These are phyloP conservation scores for Masnerella sp. DNA, from an alignment of 2,888 invertebrate genomes.

Conservation along the genomic window DNA sequence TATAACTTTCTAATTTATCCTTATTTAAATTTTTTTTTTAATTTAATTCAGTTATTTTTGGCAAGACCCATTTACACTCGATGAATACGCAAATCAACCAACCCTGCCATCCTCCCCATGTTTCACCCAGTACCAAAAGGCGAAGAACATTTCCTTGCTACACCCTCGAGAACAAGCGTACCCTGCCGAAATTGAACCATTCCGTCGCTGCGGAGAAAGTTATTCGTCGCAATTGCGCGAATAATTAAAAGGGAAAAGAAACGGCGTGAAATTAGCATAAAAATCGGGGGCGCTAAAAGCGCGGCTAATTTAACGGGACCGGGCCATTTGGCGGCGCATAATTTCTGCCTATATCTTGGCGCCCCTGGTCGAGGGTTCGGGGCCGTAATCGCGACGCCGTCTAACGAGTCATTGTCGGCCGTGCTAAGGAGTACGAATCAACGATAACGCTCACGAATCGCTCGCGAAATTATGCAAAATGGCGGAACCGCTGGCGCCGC, in stretches of 20 bases:
- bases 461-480: conserved; percentile 67
- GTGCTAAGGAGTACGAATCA: conserved; percentile 67
- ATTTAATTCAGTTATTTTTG: no score
- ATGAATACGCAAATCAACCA: no score
- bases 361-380: conserved; percentile 21
- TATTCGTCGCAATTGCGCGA: conserved; percentile 12
- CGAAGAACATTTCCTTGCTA: no score
- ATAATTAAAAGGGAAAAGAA: conserved; percentile 39
- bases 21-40: no score
- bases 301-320: conserved; percentile 42
- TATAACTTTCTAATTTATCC: no score
- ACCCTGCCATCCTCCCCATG: no score
- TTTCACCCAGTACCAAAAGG: no score
- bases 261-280: conserved; percentile 39
- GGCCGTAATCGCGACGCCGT: conserved; percentile 60
- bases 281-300: conserved; percentile 31
- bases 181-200: conserved; percentile 26
- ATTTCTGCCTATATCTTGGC: conserved; percentile 41
- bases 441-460: conserved; percentile 69
- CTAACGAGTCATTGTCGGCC: conserved; percentile 74
- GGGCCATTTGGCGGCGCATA: conserved; percentile 34
- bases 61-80: no score
- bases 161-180: no score
- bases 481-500: conserved; percentile 28
- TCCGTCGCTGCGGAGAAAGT: not conserved